Evolutionary conservation across 2,888 invertebrate genomes (phyloP).

Genomic region (Nemotelus pantherinus): DNA sequence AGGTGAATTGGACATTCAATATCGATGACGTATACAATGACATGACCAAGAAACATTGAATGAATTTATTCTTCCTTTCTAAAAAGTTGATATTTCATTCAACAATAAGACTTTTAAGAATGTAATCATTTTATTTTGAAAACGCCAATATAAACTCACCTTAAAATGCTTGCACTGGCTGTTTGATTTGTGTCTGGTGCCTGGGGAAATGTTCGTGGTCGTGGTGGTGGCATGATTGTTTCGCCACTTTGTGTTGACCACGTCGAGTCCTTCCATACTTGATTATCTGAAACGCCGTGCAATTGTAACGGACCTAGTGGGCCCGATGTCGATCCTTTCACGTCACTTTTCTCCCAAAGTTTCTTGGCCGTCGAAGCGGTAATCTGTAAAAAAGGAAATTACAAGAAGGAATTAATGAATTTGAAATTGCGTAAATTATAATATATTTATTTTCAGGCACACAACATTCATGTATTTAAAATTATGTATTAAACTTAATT

Average conservation of each 20-base stretch:
- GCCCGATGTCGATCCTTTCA: constrained; percentile 75
- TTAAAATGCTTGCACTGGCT: constrained; percentile 66
- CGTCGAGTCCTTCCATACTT: constrained; percentile 92
- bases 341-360: constrained; percentile 86
- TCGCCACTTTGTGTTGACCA: constrained; percentile 88
- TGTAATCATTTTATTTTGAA: background rate
- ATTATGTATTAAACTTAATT: too few species aligned
- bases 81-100: too few species aligned
- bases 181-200: constrained; percentile 68
- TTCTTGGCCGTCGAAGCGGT: constrained; percentile 94
- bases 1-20: too few species aligned
- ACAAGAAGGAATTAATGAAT: constrained; percentile 19
- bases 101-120: background rate
- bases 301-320: constrained; percentile 79
- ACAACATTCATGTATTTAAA: too few species aligned
- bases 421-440: background rate
- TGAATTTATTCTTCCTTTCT: too few species aligned
- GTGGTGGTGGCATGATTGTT: constrained; percentile 81
- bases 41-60: too few species aligned
- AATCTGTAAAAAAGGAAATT: constrained; percentile 72
- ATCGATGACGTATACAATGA: too few species aligned
- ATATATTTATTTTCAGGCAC: background rate
- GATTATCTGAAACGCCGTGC: constrained; percentile 70
- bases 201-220: constrained; percentile 73
- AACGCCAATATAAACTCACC: constrained; percentile 55